These are phyloP conservation scores for Sceloporus tristichus DNA, from an alignment of 2,113 vertebrate species.

Conservation along the genomic window DNA sequence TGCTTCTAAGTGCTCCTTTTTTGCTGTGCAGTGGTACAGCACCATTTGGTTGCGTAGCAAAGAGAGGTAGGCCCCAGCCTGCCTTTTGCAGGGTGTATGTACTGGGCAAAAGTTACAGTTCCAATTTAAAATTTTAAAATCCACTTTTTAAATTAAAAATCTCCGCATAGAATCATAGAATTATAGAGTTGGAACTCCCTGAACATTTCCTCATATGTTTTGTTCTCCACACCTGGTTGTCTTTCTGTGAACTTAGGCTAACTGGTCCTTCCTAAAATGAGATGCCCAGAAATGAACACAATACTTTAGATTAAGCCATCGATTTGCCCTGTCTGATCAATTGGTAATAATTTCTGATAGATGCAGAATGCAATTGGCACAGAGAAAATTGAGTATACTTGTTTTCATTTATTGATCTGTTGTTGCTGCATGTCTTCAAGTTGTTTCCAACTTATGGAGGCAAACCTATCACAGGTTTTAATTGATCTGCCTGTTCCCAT, in stretches of 20 bases:
- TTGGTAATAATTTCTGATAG: not conserved
- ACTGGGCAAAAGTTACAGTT: not conserved
- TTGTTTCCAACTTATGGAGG: too few species aligned
- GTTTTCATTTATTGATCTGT: not conserved
- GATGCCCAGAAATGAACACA: not conserved
- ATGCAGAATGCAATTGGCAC: not conserved
- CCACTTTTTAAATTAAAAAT: not conserved
- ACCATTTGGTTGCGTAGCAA: too few species aligned
- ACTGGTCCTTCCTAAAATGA: too few species aligned
- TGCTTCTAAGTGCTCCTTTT: too few species aligned
- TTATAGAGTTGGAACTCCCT: too few species aligned
- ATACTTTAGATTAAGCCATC: not conserved
- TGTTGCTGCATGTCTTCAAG: not conserved
- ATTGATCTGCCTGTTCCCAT: not conserved
- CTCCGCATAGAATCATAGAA: not conserved
- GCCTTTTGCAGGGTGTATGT: too few species aligned
- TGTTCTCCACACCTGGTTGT: too few species aligned
- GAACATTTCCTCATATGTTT: not conserved
- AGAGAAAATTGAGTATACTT: not conserved
- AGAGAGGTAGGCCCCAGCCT: too few species aligned
- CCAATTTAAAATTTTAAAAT: not conserved
- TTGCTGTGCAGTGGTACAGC: too few species aligned
- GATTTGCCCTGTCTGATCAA: not conserved
- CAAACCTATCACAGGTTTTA: not conserved
- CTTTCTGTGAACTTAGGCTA: too few species aligned